Percentiles rank a stretch among this genome's conserved stretches.
phyloP scores from a whole-genome alignment of 2,797 vertebrate species.

The Alauda arvensis region DNA sequence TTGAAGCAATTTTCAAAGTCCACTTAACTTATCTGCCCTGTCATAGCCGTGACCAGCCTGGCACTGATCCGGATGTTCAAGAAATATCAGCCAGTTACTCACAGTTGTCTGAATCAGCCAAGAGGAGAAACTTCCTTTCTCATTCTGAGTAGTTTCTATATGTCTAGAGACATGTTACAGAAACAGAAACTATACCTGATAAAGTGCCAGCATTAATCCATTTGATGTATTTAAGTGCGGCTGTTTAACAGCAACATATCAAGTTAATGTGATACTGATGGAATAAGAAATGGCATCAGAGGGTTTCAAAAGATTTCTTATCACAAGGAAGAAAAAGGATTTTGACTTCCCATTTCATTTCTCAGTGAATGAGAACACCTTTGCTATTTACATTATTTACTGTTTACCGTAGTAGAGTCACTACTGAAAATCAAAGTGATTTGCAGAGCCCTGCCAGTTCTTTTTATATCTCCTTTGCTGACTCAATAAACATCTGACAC shows the following conservation, averaged over 20 bases:
- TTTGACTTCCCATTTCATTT: conserved; percentile 62
- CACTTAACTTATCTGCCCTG: conserved; percentile 16
- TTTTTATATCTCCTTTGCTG: conserved; percentile 58
- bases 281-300: conserved; percentile 59
- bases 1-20: conserved; percentile 26
- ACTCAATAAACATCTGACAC: conserved; percentile 66
- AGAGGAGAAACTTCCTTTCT: conserved; percentile 21
- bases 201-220: conserved; percentile 69
- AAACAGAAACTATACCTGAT: conserved; percentile 69
- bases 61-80: not conserved
- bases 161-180: conserved; percentile 58
- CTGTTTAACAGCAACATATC: conserved; percentile 64
- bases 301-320: conserved; percentile 56
- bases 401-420: conserved; percentile 56
- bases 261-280: conserved; percentile 59
- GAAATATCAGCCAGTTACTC: conserved; percentile 19
- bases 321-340: conserved; percentile 17
- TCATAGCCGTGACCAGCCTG: not conserved
- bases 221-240: conserved; percentile 60
- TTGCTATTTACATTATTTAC: conserved; percentile 62
- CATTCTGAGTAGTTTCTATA: conserved; percentile 48
- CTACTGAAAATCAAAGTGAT: conserved; percentile 66
- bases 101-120: not conserved
- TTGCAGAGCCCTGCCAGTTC: conserved; percentile 61
- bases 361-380: conserved; percentile 35